Evolutionary conservation across 2,888 invertebrate species (phyloP), one percentile per base, ranked within the genome.

Genomic region (Pyrgus malvae): DNA sequence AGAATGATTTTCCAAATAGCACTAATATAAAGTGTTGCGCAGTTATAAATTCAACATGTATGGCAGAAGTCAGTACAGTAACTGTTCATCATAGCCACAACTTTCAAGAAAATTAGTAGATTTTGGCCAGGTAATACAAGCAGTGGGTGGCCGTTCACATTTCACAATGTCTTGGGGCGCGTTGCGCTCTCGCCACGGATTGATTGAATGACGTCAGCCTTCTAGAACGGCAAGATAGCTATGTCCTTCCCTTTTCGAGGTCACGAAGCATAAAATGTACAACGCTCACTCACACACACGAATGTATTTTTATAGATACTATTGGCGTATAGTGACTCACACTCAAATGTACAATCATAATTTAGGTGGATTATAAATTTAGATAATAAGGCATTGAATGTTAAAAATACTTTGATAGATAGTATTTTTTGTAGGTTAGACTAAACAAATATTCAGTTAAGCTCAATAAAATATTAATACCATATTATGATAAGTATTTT

Each of bases 81-180:
- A 89, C 88, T 89, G 85, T 77, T 80, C 80, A n/a, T n/a, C n/a
- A 77, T 82, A 82, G 83, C 84, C 89, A 88, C 87, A 74, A 84
- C 83, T 88, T 86, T 84, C 78, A 78, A 86, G 71, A 77, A 75
- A 83, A 80, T 83, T 83, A 77, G 70, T 16, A 71, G 78, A 76
- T 80, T 82, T 78, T 74, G 76, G 76, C 74, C 74, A 78, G 74
- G 74, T 77, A 78, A 74, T 76, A 76, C 76, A 77, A 80, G 82
- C 81, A 83, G 83, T 88, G 79, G 85, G 83, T 81, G 87, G 84
- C 85, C 84, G 83, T 86, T 87, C 90, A 88, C 89, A 89, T 89
- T 89, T 89, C 90, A 89, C 90, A 90, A 89, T 84, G 79, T 76
- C 83, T 83, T 76, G 83, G 77, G 75, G 62, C 69, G 65, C 65